A percentile compares a stretch with the other conserved stretches of the same genome.
Evolutionary conservation across 1,140 invertebrate species (phyloP).

Genomic region (Anastrepha obliqua): DNA sequence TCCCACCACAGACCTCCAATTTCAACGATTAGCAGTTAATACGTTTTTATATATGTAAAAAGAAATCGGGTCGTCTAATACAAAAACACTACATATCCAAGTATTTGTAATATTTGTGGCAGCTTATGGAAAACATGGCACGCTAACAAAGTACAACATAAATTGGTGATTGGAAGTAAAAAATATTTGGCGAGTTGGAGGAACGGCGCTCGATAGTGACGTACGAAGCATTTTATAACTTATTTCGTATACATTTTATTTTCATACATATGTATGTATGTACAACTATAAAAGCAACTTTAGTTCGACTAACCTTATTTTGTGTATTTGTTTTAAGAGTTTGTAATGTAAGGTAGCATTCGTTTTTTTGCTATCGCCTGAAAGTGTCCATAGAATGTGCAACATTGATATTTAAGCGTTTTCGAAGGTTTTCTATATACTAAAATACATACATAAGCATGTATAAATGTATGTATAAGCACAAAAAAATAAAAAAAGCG

Average conservation of each 20-base stretch:
- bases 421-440: conserved; percentile 5
- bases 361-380: conserved; percentile 53
- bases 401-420: conserved; percentile 58
- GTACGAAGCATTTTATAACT: background rate
- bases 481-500: background rate
- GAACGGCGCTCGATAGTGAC: background rate
- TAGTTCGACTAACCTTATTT: background rate
- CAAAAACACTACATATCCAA: conserved; percentile 74
- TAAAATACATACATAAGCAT: background rate
- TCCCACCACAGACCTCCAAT: conserved; percentile 74
- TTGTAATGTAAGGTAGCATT: conserved; percentile 30
- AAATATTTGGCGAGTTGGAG: background rate
- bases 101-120: conserved; percentile 64
- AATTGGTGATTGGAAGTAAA: background rate
- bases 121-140: too few relatives aligned
- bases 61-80: conserved; percentile 70
- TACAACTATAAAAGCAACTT: too few relatives aligned
- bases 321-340: background rate
- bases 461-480: background rate
- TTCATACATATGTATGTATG: too few relatives aligned
- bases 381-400: conserved; percentile 61
- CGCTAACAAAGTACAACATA: background rate
- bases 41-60: conserved; percentile 70
- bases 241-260: background rate
- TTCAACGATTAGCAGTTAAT: conserved; percentile 74